Conservation (phyloP, 2,797 vertebrate species). For the Florisuga fusca region DNA sequence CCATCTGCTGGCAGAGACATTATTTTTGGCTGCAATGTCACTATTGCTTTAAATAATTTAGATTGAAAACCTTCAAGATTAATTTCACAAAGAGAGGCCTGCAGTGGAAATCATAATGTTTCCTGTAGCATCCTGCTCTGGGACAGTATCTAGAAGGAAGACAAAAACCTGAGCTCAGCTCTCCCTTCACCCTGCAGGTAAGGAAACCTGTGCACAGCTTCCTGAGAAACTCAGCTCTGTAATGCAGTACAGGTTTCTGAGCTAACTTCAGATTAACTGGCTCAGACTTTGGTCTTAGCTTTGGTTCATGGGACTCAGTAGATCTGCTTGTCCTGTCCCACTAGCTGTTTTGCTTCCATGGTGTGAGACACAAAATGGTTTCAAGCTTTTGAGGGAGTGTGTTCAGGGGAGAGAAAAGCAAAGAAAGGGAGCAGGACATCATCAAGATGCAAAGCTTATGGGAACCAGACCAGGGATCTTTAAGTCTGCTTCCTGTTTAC, state of each 20-base stretch:
- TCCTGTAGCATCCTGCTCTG: not conserved
- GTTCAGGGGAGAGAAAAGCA: not conserved
- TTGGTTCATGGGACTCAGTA: not conserved
- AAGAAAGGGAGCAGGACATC: not conserved
- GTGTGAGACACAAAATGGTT: not conserved
- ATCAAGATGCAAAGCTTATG: not conserved
- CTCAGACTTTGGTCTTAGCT: too few relatives aligned
- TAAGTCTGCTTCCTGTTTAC: not conserved
- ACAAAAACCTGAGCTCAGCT: not conserved
- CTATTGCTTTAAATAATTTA: constrained; percentile 30
- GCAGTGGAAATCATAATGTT: not conserved
- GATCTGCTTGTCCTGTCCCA: not conserved
- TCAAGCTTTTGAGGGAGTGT: not conserved
- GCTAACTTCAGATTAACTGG: not conserved
- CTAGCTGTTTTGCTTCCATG: not conserved
- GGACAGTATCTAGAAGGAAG: not conserved
- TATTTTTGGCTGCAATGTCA: constrained; percentile 6
- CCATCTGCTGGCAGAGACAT: not conserved
- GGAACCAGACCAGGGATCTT: not conserved
- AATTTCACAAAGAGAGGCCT: not conserved
- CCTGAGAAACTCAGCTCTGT: not conserved
- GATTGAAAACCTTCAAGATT: not conserved
- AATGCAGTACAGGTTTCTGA: not conserved
- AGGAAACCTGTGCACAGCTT: not conserved
- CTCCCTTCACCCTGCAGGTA: not conserved